Conservation (phyloP, 1,140 invertebrate genomes). For the Magallana ariakensis region DNA sequence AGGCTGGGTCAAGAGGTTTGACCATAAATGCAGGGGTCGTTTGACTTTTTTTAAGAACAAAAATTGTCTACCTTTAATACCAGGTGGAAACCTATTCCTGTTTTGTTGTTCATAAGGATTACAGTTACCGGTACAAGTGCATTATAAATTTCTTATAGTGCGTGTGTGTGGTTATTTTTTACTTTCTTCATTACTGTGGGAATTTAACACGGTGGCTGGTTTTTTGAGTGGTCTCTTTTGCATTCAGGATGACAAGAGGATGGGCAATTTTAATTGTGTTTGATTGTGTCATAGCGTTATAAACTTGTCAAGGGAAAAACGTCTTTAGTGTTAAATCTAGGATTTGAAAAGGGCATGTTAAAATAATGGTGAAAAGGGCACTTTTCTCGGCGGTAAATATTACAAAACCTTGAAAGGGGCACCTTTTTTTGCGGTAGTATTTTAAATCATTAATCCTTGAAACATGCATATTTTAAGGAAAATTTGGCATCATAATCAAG, state of each 20-base stretch:
- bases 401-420: too few relatives aligned
- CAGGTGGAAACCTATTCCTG: not conserved
- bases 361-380: too few relatives aligned
- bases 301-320: not conserved
- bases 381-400: too few relatives aligned
- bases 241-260: not conserved
- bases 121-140: slow-evolving; percentile 2
- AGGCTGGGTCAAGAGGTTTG: slow-evolving; percentile 17
- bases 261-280: not conserved
- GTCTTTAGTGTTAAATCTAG: too few relatives aligned
- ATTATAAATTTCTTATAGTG: not conserved
- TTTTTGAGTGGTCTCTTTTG: not conserved
- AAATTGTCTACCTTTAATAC: not conserved
- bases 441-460: too few relatives aligned
- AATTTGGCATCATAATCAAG: too few relatives aligned
- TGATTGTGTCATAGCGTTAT: not conserved
- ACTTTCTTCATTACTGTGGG: not conserved
- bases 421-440: too few relatives aligned
- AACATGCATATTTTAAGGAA: too few relatives aligned
- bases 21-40: not conserved
- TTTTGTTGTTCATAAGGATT: not conserved
- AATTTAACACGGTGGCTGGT: slow-evolving; percentile 4
- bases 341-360: too few relatives aligned
- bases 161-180: not conserved
- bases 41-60: not conserved